A percentile compares a stretch with the other conserved stretches of the same genome.
Evolutionary conservation across 2,797 vertebrate species (phyloP).

Genomic region (Scleropages formosus): DNA sequence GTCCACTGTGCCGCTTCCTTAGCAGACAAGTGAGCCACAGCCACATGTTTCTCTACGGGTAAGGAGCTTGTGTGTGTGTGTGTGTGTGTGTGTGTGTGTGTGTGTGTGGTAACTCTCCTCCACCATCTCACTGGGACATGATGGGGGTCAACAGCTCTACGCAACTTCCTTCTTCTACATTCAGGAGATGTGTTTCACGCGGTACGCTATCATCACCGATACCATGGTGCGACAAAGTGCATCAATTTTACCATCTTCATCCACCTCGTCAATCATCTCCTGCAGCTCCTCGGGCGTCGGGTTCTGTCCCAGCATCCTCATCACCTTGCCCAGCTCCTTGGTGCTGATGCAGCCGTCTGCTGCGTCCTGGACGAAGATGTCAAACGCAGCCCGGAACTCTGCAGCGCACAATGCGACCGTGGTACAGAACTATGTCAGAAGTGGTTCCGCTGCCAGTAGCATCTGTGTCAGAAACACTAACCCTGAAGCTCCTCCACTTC

Average conservation of each 20-base stretch:
- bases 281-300: conserved; percentile 96
- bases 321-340: conserved; percentile 78
- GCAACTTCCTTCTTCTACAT: neutral
- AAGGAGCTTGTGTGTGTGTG: no score
- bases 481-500: no score
- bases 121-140: no score
- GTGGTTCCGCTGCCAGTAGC: no score
- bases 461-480: no score
- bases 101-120: no score
- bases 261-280: conserved; percentile 99
- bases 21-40: conserved; percentile 9
- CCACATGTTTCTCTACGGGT: neutral
- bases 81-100: no score
- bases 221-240: no score
- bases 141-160: no score
- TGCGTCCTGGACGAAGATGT: conserved; percentile 93
- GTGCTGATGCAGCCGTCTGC: conserved; percentile 81
- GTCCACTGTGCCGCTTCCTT: conserved; percentile 95
- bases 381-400: conserved; percentile 98
- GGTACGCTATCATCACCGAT: neutral
- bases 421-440: neutral
- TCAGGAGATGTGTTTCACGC: neutral
- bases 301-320: conserved; percentile 94
- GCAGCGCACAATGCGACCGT: conserved; percentile 14
- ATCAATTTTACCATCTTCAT: conserved; percentile 84